A percentile compares a stretch with the other conserved stretches of the same genome.
phyloP scores from a whole-genome alignment of 2,888 invertebrate genomes.

The Polyommatus iphigenia region DNA sequence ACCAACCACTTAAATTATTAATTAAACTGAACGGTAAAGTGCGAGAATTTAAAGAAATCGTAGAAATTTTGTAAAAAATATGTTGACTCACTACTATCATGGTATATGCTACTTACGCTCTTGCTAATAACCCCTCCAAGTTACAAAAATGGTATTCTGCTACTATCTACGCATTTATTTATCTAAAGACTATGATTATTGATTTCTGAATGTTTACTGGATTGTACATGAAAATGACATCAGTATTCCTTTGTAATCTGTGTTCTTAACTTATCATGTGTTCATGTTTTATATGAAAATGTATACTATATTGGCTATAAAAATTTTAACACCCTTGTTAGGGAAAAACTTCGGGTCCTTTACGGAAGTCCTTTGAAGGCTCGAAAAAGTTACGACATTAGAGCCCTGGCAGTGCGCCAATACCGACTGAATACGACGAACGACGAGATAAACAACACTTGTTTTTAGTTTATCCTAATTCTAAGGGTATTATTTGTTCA shows the following conservation, averaged over 20 bases:
- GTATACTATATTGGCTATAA: slow-evolving; percentile 13
- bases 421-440: not conserved
- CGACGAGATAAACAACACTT: slow-evolving; percentile 21
- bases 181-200: not conserved
- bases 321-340: slow-evolving; percentile 12
- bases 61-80: not conserved
- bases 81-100: not conserved
- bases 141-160: not conserved
- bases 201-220: not conserved
- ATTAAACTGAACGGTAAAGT: not conserved
- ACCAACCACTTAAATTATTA: too few relatives aligned
- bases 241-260: not conserved
- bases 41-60: not conserved
- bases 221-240: not conserved
- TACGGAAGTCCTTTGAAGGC: slow-evolving; percentile 23
- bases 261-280: not conserved
- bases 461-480: slow-evolving; percentile 19
- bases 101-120: not conserved
- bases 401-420: slow-evolving; percentile 6
- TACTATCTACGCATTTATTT: not conserved
- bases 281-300: slow-evolving; percentile 13
- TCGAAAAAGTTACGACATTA: slow-evolving; percentile 15
- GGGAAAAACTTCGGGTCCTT: slow-evolving; percentile 12
- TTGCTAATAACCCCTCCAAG: not conserved
- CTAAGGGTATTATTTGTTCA: slow-evolving; percentile 19